Evolutionary conservation across 2,797 vertebrate genomes (phyloP), one percentile per base, ranked within the genome.

Genomic region (Garrulus glandarius): DNA sequence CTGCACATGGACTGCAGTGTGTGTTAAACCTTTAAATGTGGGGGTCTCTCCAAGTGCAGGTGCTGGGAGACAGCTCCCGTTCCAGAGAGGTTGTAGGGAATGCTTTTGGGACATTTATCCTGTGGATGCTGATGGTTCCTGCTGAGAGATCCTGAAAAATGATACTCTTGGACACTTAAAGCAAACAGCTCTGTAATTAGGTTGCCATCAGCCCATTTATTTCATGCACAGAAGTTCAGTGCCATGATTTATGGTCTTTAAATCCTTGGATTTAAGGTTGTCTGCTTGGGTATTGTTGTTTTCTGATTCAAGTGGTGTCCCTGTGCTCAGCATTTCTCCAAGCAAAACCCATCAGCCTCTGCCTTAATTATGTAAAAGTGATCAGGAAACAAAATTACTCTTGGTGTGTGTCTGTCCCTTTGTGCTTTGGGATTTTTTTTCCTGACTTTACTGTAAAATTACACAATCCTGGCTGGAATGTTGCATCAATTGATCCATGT

Each of bases 91-190:
- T 72, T 75, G 32, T 26, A 27, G 56, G 52, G 32, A 83, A 76
- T 19, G n/a, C 60, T 91, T 81, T 92, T 93, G 84, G 72, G 86
- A 43, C 70, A 81, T 87, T 97, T 59, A 49, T 88, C 64, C 5
- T 23, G 43, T 46, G 78, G 17, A 5, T 82, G 79, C 44, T 97
- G 92, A 68, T 83, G 75, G 37, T 55, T 93, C 81, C 87, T 92
- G 71, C 92, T 88, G 81, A 75, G 93, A 91, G 77, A 94, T 19
- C 89, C 86, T 93, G 93, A 94, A 93, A 97, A 97, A 92, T 32
- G 15, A 91, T 55, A 34, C 53, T 43, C 55, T 37, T 67, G 90
- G 88, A 93, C 86, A 68, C 84, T 69, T 61, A 86, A 76, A 83
- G 89, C 60, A 97, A 95, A 93, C 91, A 59, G 20, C 49, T 79